These are phyloP conservation scores for Aelia acuminata DNA, from an alignment of 2,888 invertebrate genomes.

Conservation along the genomic window DNA sequence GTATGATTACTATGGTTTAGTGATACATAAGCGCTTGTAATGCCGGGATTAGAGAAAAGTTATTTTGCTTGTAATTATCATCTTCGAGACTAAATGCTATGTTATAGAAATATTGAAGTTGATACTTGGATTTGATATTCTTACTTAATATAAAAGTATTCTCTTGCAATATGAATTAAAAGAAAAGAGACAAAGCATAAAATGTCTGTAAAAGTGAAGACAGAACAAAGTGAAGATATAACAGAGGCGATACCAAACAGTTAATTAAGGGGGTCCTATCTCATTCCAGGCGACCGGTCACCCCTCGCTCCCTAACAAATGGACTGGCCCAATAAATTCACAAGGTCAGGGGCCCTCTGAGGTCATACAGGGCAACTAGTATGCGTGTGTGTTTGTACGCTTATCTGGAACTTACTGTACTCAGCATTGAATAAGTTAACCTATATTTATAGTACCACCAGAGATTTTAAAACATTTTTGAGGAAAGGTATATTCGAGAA, in stretches of 20 bases:
- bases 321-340: constrained; percentile 49
- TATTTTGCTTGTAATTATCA: no score
- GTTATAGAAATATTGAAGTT: no score
- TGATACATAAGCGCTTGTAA: no score
- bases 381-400: background rate
- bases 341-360: constrained; percentile 25
- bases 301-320: constrained; percentile 38
- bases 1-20: no score
- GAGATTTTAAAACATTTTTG: no score
- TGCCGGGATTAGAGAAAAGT: no score
- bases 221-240: constrained; percentile 36
- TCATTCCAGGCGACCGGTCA: constrained; percentile 39
- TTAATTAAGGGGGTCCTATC: constrained; percentile 17
- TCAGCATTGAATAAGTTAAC: background rate
- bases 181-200: constrained; percentile 9
- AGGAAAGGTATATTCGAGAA: no score
- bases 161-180: background rate
- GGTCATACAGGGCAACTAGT: constrained; percentile 18
- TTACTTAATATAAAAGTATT: background rate
- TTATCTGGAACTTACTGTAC: background rate
- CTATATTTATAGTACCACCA: no score
- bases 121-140: no score
- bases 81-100: no score
- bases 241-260: constrained; percentile 32
- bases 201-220: constrained; percentile 39